Evolutionary conservation across 2,797 vertebrate genomes (phyloP).

Genomic region (Microctenopoma stevenorrisi): DNA sequence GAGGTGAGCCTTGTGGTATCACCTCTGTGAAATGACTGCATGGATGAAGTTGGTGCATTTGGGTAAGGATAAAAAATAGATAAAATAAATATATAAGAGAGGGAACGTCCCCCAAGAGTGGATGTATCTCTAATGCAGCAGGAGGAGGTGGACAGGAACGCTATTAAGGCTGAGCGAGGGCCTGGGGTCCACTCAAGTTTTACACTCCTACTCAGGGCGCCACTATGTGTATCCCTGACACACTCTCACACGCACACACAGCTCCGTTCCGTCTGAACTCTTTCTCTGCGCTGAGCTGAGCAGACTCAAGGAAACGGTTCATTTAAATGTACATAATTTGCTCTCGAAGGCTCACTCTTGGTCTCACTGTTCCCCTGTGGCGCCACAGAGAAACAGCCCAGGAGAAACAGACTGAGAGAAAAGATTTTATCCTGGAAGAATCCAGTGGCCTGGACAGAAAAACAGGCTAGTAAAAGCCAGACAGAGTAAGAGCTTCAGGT

Average conservation of each 20-base stretch:
- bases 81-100: constrained; percentile 76
- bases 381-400: constrained; percentile 64
- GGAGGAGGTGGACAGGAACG: constrained; percentile 75
- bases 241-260: constrained; percentile 40
- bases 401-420: constrained; percentile 58
- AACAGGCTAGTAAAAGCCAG: constrained; percentile 60
- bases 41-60: constrained; percentile 59
- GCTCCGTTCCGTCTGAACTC: constrained; percentile 80
- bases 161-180: constrained; percentile 83
- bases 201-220: constrained; percentile 80
- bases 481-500: constrained; percentile 69
- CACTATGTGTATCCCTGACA: constrained; percentile 58
- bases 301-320: constrained; percentile 82
- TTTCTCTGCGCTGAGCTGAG: constrained; percentile 77
- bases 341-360: constrained; percentile 74
- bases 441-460: constrained; percentile 73
- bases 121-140: constrained; percentile 76
- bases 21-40: constrained; percentile 55
- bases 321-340: constrained; percentile 87
- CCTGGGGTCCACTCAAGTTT: constrained; percentile 85
- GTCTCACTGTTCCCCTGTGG: constrained; percentile 77
- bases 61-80: constrained; percentile 60
- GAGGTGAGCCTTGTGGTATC: constrained; percentile 56
- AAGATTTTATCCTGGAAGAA: constrained; percentile 72
- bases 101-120: constrained; percentile 57